Evolutionary conservation across 2,888 invertebrate species (phyloP).

Genomic region (Junonia oenone): DNA sequence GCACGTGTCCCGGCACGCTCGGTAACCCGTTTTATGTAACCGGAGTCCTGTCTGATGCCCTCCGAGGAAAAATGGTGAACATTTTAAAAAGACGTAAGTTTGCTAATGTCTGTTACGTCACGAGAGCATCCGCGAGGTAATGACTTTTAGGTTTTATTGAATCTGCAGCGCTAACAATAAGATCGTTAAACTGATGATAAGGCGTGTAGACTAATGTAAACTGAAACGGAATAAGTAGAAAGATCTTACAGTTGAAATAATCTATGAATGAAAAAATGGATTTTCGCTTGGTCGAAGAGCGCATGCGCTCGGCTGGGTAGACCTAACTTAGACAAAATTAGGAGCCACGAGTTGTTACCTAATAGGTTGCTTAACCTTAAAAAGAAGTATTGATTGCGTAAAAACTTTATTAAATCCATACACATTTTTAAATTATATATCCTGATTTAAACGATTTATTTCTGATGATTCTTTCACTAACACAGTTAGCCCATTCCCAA

Average conservation of each 20-base stretch:
- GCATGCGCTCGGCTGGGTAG: slow-evolving; percentile 17
- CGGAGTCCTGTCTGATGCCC: neutral
- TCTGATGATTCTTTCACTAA: no score
- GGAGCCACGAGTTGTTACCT: neutral
- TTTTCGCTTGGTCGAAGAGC: slow-evolving; percentile 8
- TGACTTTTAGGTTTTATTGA: neutral
- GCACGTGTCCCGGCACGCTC: slow-evolving; percentile 10
- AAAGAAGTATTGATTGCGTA: neutral
- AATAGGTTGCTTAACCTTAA: neutral
- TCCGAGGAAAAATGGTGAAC: slow-evolving; percentile 11
- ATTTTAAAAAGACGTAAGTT: slow-evolving; percentile 1
- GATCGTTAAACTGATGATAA: neutral
- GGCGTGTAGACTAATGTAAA: neutral
- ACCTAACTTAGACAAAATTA: slow-evolving; percentile 1
- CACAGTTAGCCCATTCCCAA: no score
- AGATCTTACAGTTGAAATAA: neutral
- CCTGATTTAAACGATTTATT: no score
- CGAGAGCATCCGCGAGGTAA: slow-evolving; percentile 13
- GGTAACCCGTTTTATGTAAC: slow-evolving; percentile 16
- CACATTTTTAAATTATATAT: no score
- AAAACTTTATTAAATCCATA: no score
- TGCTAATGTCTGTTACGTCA: slow-evolving; percentile 28
- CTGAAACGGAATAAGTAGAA: neutral
- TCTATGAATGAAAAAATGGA: slow-evolving; percentile 20
- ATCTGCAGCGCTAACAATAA: neutral